Evolutionary conservation across 2,888 invertebrate genomes (phyloP).

Genomic region (Orchestes rusci): DNA sequence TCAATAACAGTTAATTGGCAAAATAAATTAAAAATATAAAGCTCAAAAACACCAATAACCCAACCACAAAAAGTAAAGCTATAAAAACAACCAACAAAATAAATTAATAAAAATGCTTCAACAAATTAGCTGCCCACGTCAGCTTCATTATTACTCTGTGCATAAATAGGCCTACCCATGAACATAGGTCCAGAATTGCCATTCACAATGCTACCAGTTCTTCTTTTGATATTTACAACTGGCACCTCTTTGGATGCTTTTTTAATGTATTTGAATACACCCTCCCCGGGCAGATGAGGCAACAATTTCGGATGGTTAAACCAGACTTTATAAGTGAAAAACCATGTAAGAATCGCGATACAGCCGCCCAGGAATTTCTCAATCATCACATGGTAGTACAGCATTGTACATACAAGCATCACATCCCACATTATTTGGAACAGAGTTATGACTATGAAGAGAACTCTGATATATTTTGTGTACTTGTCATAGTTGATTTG

Average conservation of each 20-base stretch:
- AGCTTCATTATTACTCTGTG: slow-evolving; percentile 3
- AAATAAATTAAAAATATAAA: too few species aligned
- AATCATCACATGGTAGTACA: slow-evolving; percentile 94
- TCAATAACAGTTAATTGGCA: too few species aligned
- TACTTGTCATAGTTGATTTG: slow-evolving; percentile 68
- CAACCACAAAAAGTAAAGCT: too few species aligned
- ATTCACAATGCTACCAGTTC: slow-evolving; percentile 43
- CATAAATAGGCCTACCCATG: slow-evolving; percentile 74
- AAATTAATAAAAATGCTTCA: too few species aligned
- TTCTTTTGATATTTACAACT: slow-evolving; percentile 43
- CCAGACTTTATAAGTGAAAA: slow-evolving; percentile 78
- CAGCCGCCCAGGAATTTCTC: slow-evolving; percentile 88
- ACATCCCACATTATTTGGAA: slow-evolving; percentile 89
- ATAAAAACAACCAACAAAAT: too few species aligned
- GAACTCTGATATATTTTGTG: slow-evolving; percentile 71
- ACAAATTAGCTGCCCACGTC: too few species aligned
- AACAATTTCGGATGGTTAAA: slow-evolving; percentile 56
- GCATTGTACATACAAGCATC: slow-evolving; percentile 85
- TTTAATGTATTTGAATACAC: slow-evolving; percentile 70
- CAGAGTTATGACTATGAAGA: slow-evolving; percentile 70
- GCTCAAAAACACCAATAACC: too few species aligned
- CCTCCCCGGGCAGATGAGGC: slow-evolving; percentile 70
- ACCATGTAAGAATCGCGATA: slow-evolving; percentile 86
- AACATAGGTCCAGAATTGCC: slow-evolving; percentile 50
- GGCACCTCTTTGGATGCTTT: slow-evolving; percentile 37